Conservation (phyloP, 2,888 invertebrate genomes). For the Acleris literana region DNA sequence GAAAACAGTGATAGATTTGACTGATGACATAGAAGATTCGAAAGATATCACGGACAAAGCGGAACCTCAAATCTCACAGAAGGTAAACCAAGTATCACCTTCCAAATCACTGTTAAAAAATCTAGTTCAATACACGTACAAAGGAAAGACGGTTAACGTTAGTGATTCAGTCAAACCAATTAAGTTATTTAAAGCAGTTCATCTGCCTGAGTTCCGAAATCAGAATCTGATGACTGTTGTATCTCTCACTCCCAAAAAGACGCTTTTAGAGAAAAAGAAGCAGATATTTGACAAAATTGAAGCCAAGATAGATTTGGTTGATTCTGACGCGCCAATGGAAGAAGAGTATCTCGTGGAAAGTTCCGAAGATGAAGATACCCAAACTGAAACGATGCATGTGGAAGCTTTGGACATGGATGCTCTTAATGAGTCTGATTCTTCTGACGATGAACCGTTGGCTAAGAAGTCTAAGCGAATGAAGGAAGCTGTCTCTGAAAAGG, state of each 20-base stretch:
- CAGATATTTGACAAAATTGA: constrained; percentile 40
- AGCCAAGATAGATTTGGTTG: constrained; percentile 47
- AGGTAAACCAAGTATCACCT: neutral
- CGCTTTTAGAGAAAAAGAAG: constrained; percentile 27
- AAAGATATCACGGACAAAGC: neutral
- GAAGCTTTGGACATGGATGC: constrained; percentile 38
- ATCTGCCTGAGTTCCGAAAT: constrained; percentile 14
- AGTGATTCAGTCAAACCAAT: constrained; percentile 46
- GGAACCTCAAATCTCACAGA: neutral
- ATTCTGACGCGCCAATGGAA: constrained; percentile 51
- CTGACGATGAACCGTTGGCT: constrained; percentile 71
- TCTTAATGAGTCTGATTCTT: constrained; percentile 47
- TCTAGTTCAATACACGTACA: constrained; percentile 15
- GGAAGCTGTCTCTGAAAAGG: neutral
- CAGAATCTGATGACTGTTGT: neutral
- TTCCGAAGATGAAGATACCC: constrained; percentile 32
- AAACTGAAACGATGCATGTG: neutral
- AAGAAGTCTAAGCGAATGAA: constrained; percentile 55
- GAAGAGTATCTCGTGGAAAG: constrained; percentile 44
- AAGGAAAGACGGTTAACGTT: constrained; percentile 8
- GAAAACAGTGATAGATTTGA: constrained; percentile 61
- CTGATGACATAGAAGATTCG: constrained; percentile 53
- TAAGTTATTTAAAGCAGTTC: constrained; percentile 49
- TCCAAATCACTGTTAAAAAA: neutral
- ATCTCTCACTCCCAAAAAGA: constrained; percentile 1